Evolutionary conservation across 2,797 vertebrate species (phyloP).

Genomic region (Clamator glandarius): DNA sequence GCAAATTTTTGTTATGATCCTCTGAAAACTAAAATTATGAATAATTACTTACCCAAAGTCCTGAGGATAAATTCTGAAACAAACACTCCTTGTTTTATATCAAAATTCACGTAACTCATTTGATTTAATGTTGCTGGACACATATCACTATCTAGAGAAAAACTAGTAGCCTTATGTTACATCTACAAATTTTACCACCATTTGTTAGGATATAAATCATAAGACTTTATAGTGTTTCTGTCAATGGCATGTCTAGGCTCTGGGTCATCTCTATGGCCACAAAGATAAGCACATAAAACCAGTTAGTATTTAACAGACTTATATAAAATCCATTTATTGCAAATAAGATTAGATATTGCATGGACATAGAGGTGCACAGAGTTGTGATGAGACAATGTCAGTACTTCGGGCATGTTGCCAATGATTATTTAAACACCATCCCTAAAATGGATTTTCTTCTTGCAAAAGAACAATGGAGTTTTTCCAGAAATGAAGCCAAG

Average conservation of each 20-base stretch:
- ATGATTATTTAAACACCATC: background rate
- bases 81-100: background rate
- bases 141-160: background rate
- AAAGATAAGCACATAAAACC: background rate
- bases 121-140: constrained; percentile 16
- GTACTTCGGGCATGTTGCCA: background rate
- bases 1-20: background rate
- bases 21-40: background rate
- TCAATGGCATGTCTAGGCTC: background rate
- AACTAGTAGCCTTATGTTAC: background rate
- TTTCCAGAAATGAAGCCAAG: background rate
- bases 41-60: background rate
- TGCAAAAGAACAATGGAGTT: background rate
- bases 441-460: constrained; percentile 6
- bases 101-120: background rate
- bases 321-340: background rate
- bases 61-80: constrained; percentile 13
- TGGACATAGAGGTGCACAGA: background rate
- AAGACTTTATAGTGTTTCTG: background rate
- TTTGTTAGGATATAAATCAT: background rate
- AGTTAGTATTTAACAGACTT: background rate
- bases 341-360: background rate
- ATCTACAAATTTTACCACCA: background rate
- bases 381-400: background rate
- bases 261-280: background rate